These are phyloP conservation scores for Chaetops frenatus DNA, from an alignment of 2,113 vertebrate species.

Conservation along the genomic window DNA sequence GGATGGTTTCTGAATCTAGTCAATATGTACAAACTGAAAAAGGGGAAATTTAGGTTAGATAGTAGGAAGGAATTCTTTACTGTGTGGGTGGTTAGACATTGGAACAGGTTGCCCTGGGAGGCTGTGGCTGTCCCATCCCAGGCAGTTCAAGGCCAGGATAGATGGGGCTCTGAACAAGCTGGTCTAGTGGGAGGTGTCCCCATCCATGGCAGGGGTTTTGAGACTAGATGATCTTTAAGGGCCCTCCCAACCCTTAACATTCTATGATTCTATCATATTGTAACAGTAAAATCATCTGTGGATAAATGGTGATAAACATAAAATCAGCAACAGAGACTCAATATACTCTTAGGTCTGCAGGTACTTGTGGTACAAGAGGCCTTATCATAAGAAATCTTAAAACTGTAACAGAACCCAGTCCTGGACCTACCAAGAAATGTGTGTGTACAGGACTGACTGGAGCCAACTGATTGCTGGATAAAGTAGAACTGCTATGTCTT, in stretches of 20 bases:
- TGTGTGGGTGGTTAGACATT: too few relatives aligned
- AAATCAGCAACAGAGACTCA: neutral
- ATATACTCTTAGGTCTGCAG: neutral
- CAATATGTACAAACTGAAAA: neutral
- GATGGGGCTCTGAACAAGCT: neutral
- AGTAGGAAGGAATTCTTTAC: too few relatives aligned
- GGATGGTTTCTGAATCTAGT: neutral
- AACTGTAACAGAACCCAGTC: neutral
- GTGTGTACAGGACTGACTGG: neutral
- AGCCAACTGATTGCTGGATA: neutral
- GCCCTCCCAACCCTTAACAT: neutral
- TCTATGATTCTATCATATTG: neutral
- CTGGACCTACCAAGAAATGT: neutral
- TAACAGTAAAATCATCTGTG: neutral
- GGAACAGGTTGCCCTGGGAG: too few relatives aligned
- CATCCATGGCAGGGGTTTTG: neutral
- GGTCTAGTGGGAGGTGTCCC: neutral
- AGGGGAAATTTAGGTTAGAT: too few relatives aligned
- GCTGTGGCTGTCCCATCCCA: too few relatives aligned
- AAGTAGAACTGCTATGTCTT: neutral
- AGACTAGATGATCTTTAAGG: neutral
- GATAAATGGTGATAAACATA: neutral
- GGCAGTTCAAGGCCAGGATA: neutral
- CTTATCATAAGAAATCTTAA: neutral
- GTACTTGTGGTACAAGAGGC: neutral